A percentile compares a stretch with the other conserved stretches of the same genome.
Evolutionary conservation across 2,113 vertebrate genomes (phyloP).

Genomic region (Sinocyclocheilus maitianheensis): DNA sequence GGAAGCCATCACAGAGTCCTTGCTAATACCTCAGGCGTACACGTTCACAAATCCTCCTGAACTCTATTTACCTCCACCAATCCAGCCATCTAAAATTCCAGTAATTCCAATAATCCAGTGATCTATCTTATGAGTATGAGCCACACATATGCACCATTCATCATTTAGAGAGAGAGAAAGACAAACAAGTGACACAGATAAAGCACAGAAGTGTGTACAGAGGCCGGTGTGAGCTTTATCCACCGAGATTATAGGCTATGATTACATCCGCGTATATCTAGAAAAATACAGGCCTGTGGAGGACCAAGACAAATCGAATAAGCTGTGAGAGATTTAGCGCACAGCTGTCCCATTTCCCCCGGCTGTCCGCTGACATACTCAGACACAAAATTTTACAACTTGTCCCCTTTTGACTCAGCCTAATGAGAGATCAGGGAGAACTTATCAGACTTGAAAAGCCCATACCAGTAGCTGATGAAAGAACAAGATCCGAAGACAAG

Average conservation of each 20-base stretch:
- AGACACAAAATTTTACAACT: conserved; percentile 22
- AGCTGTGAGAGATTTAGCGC: conserved; percentile 73
- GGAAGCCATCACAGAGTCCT: neutral
- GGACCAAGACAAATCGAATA: conserved; percentile 75
- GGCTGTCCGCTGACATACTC: conserved; percentile 8
- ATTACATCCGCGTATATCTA: conserved; percentile 69
- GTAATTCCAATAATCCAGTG: conserved; percentile 35
- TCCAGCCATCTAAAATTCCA: conserved; percentile 22
- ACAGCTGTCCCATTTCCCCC: conserved; percentile 67
- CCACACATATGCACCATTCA: conserved; percentile 34
- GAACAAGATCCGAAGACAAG: neutral
- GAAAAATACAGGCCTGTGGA: conserved; percentile 64
- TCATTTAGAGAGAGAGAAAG: conserved; percentile 3
- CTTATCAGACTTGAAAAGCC: neutral
- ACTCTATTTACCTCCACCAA: conserved; percentile 23
- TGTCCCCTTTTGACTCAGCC: conserved; percentile 28
- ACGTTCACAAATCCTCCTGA: conserved; percentile 26
- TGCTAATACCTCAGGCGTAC: conserved; percentile 15
- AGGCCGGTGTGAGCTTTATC: conserved; percentile 65
- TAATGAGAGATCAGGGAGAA: conserved; percentile 10
- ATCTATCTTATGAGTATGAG: neutral
- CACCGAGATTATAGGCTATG: conserved; percentile 71
- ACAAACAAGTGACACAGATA: conserved; percentile 19
- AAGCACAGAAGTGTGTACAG: conserved; percentile 19
- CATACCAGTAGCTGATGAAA: neutral